Base-by-base conservation (phyloP, 1,140 invertebrate species). In the Papilio polytes region DNA sequence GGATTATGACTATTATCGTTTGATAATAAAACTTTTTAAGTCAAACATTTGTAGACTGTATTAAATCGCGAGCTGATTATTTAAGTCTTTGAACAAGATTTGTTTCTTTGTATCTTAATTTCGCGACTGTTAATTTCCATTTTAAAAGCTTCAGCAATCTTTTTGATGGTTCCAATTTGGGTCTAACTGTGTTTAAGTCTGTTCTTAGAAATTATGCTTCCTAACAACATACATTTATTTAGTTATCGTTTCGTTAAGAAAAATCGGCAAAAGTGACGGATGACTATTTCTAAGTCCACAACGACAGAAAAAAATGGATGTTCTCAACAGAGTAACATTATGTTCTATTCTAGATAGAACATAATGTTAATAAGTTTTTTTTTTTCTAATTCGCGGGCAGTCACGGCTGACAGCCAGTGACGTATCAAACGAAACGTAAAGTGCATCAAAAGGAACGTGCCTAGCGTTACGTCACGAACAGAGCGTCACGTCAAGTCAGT, bases 31-130 rank as follows among this genome's bases (percentile, higher is more conserved):
- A 41, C 44, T n/a, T 44, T 73, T 44, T 44, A 44, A 73, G 31
- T 73, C 70, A 44, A 44, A 20, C 41, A 73, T 44, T 73, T 73
- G 15, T 73, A 73, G 72, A 73, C 12, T 66, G 63, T 73, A 73
- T 46, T 73, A 15, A 73, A 73, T 73, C 72, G 66, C 66, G n/a
- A 73, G n/a, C 36, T 41, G 72, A 73, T 73, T 73, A 73, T 73
- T 44, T 44, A 46, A 73, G 46, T 73, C 72, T 66, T 31, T 66
- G 31, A 66, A 66, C 63, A 6, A 31, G 63, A 66, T 66, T 66
- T 63, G 20, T 63, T 63, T 66, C 63, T 66, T 66, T 66, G 26
- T 66, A 31, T 66, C 63, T 66, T 66, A 66, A 66, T 66, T 66
- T 66, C 63, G 63, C 63, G 22, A 66, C 22, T 3, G 31, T 66